Percentiles rank a stretch among this genome's conserved stretches.
phyloP scores from a whole-genome alignment of 1,140 invertebrate genomes.

The Rhysida immarginata region DNA sequence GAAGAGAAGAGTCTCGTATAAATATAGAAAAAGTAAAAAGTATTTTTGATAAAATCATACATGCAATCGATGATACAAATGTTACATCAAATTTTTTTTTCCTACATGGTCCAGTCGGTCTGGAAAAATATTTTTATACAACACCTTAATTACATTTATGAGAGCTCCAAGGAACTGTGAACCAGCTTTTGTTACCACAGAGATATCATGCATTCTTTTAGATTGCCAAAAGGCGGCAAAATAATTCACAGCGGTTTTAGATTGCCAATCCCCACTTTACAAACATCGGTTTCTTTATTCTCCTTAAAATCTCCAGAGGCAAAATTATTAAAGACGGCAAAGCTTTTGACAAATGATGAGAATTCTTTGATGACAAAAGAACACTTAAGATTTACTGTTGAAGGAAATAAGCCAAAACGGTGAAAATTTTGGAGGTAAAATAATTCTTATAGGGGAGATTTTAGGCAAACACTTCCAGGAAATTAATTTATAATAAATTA shows the following conservation, averaged over 20 bases:
- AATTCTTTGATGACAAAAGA: neutral
- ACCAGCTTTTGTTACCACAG: neutral
- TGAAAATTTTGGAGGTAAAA: too few species aligned
- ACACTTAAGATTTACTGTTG: constrained; percentile 15
- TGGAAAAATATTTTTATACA: constrained; percentile 15
- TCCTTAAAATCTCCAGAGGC: neutral
- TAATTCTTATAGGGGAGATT: too few species aligned
- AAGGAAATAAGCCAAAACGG: constrained; percentile 19
- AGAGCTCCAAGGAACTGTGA: neutral
- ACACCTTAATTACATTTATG: neutral
- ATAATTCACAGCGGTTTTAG: neutral
- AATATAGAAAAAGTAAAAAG: neutral
- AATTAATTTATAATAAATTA: too few species aligned
- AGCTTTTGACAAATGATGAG: neutral
- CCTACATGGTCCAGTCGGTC: constrained; percentile 12
- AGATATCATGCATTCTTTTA: neutral
- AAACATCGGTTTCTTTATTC: neutral
- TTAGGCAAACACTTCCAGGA: too few species aligned
- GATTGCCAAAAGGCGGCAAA: neutral
- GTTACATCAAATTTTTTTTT: constrained; percentile 5
- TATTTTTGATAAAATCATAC: neutral
- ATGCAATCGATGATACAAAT: neutral
- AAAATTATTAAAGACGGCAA: neutral
- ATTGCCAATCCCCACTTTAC: neutral
- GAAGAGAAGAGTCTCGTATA: too few species aligned